Evolutionary conservation across 2,888 invertebrate genomes (phyloP).

Genomic region (Dolichopus griseipennis): DNA sequence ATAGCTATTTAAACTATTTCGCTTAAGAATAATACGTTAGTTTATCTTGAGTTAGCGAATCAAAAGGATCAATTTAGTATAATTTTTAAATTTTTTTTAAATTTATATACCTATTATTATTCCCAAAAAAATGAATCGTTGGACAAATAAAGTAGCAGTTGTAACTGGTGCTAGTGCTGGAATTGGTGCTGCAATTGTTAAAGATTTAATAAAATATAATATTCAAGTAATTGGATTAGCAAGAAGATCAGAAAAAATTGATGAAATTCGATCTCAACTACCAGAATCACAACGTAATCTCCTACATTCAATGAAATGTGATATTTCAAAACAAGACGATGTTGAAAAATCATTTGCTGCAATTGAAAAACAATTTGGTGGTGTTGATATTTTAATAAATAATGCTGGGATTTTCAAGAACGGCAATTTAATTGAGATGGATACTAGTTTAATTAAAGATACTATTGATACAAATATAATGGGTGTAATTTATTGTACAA

Average conservation of each 20-base stretch:
- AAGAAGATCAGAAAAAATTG: slow-evolving; percentile 44
- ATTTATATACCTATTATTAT: too few species aligned
- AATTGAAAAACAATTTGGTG: slow-evolving; percentile 46
- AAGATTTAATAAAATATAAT: slow-evolving; percentile 44
- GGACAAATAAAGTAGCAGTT: slow-evolving; percentile 52
- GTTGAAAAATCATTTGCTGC: slow-evolving; percentile 47
- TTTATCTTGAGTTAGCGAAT: too few species aligned
- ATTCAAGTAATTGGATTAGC: slow-evolving; percentile 50
- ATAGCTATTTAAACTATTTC: too few species aligned
- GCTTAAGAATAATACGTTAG: too few species aligned
- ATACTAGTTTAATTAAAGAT: slow-evolving; percentile 27
- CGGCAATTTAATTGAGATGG: slow-evolving; percentile 30
- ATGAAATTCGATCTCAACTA: slow-evolving; percentile 30
- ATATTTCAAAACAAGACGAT: slow-evolving; percentile 45
- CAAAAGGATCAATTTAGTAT: too few species aligned
- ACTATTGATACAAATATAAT: slow-evolving; percentile 45
- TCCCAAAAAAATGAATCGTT: slow-evolving; percentile 51
- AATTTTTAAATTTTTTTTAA: too few species aligned
- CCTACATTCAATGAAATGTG: slow-evolving; percentile 41
- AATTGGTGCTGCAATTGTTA: slow-evolving; percentile 48
- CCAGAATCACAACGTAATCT: slow-evolving; percentile 27
- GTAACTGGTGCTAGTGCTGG: slow-evolving; percentile 58
- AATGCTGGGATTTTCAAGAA: slow-evolving; percentile 46
- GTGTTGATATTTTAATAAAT: slow-evolving; percentile 51
- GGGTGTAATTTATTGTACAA: slow-evolving; percentile 44